Evolutionary conservation across 2,113 vertebrate species (phyloP).

Genomic region (Dermatemys mawii): DNA sequence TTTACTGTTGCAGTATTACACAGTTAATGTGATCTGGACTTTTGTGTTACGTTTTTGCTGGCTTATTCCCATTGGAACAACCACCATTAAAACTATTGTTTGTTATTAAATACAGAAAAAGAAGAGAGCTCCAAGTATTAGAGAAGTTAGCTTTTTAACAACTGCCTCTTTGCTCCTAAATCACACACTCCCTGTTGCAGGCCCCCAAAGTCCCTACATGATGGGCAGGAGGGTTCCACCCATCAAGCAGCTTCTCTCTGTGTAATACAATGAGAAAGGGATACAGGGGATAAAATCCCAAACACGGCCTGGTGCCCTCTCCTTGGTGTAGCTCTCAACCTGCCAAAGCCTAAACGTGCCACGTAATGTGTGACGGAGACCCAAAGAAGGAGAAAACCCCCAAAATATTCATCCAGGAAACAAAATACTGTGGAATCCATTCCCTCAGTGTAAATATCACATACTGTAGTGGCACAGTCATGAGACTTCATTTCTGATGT

Average conservation of each 20-base stretch:
- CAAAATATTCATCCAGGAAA: not conserved
- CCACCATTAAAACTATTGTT: not conserved
- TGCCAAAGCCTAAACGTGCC: not conserved
- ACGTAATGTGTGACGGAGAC: not conserved
- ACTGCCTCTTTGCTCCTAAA: not conserved
- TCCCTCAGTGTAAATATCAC: not conserved
- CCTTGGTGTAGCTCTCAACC: not conserved
- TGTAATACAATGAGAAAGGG: not conserved
- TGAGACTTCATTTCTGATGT: fast-evolving
- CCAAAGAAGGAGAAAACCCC: not conserved
- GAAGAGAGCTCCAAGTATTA: not conserved
- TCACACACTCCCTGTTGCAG: not conserved
- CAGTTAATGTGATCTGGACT: not conserved
- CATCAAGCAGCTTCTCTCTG: not conserved
- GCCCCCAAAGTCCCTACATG: not conserved
- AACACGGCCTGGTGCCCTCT: fast-evolving
- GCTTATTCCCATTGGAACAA: not conserved
- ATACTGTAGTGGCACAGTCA: not conserved
- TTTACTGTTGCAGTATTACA: not conserved
- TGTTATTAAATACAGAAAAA: not conserved
- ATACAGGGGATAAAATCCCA: not conserved
- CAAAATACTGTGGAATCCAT: not conserved
- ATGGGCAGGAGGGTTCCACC: not conserved
- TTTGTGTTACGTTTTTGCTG: not conserved
- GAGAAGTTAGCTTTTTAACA: not conserved